These are phyloP conservation scores for Eumeta japonica DNA, from an alignment of 1,140 invertebrate genomes.

Conservation along the genomic window DNA sequence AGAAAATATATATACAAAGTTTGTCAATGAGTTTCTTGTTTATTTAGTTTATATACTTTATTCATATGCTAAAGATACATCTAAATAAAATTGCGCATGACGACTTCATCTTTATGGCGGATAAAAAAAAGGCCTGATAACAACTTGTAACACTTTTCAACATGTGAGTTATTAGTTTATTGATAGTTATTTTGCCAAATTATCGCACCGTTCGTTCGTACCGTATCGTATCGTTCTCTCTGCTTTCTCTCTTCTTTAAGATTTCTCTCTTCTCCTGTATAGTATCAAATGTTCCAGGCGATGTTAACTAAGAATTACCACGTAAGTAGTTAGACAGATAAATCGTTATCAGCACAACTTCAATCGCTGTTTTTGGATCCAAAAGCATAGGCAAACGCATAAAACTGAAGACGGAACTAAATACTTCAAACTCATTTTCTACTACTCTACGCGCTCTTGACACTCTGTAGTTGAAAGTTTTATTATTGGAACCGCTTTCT, in stretches of 20 bases:
- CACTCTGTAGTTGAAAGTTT: conserved; percentile 23
- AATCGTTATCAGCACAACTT: conserved; percentile 5
- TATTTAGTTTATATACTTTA: too few species aligned
- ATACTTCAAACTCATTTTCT: conserved; percentile 46
- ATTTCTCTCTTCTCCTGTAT: not conserved
- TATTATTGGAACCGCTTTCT: conserved; percentile 13
- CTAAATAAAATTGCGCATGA: conserved; percentile 3
- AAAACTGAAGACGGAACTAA: conserved; percentile 11
- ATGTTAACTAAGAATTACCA: not conserved
- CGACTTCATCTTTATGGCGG: conserved; percentile 2
- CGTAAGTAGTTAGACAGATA: conserved; percentile 3
- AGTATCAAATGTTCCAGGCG: not conserved
- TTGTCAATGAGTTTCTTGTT: too few species aligned
- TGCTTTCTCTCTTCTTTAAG: not conserved
- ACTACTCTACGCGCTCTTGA: conserved; percentile 25
- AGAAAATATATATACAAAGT: too few species aligned
- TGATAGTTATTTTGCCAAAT: conserved; percentile 4
- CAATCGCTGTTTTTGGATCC: conserved; percentile 6
- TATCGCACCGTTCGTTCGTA: not conserved
- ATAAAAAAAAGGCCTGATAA: not conserved
- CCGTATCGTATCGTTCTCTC: not conserved
- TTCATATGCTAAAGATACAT: too few species aligned
- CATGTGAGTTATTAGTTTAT: not conserved
- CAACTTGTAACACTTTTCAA: conserved; percentile 1
- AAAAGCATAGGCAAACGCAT: conserved; percentile 11